Evolutionary conservation across 2,113 vertebrate species (phyloP).

Genomic region (Muntiacus reevesi): DNA sequence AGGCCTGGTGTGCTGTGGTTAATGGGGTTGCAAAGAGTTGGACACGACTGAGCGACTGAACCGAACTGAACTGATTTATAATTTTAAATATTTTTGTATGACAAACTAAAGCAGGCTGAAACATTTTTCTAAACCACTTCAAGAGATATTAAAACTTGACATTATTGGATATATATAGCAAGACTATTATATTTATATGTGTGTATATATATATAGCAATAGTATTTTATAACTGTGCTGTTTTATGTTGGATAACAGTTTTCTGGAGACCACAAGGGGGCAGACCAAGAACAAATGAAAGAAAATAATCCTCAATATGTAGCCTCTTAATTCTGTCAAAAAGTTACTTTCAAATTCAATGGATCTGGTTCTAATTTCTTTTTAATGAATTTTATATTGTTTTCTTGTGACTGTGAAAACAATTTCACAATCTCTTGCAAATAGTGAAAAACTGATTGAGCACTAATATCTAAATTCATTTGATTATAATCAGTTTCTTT

Average conservation of each 20-base stretch:
- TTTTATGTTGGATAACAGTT: background rate
- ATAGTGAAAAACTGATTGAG: background rate
- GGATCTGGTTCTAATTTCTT: background rate
- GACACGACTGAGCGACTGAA: too few relatives aligned
- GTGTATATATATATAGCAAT: background rate
- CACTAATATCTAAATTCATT: background rate
- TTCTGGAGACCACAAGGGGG: background rate
- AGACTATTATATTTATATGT: background rate
- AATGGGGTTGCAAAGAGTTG: too few relatives aligned
- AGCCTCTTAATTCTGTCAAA: background rate
- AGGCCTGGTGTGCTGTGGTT: too few relatives aligned
- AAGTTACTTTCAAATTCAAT: background rate
- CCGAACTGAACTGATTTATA: background rate
- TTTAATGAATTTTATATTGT: background rate
- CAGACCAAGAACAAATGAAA: slow-evolving; percentile 6
- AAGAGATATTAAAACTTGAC: background rate
- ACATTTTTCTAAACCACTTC: background rate
- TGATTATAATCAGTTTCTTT: background rate
- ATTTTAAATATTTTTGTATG: background rate
- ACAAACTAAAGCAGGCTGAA: background rate
- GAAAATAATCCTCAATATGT: background rate
- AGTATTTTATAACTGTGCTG: background rate
- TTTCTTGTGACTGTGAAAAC: background rate
- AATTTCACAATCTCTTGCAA: background rate
- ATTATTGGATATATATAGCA: background rate